A percentile compares a stretch with the other conserved stretches of the same genome.
Evolutionary conservation across 2,113 vertebrate species (phyloP).

Genomic region (Mixornis gularis): DNA sequence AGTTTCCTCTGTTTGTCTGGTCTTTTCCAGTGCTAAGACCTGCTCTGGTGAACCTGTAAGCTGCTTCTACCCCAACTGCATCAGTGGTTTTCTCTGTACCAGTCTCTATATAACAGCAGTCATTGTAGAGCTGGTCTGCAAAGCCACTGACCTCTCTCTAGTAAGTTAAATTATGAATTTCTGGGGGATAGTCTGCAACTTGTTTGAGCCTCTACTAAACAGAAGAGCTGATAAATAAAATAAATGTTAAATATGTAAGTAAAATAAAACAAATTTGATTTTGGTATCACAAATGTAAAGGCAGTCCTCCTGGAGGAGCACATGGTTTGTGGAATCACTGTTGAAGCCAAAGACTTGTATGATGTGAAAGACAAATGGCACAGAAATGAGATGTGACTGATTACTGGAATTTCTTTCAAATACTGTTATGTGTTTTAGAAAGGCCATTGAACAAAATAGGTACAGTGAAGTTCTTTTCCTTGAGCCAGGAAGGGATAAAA

Average conservation of each 20-base stretch:
- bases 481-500: neutral
- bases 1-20: neutral
- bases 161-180: neutral
- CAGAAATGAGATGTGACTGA: neutral
- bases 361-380: neutral
- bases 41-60: neutral
- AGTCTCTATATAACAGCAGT: rapidly evolving
- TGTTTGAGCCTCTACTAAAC: neutral
- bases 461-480: neutral
- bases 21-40: neutral
- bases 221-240: neutral
- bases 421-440: neutral
- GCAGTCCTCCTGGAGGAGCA: neutral
- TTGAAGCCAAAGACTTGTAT: neutral
- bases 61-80: neutral
- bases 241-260: neutral
- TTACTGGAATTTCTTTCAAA: neutral
- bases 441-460: neutral
- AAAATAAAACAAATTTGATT: neutral
- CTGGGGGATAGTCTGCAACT: neutral
- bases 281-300: neutral
- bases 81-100: neutral
- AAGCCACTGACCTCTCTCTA: neutral
- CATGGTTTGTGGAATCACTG: neutral
- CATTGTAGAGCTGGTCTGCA: neutral